Base-by-base conservation (phyloP, 1,140 invertebrate genomes). In the Drosophila simulans region DNA sequence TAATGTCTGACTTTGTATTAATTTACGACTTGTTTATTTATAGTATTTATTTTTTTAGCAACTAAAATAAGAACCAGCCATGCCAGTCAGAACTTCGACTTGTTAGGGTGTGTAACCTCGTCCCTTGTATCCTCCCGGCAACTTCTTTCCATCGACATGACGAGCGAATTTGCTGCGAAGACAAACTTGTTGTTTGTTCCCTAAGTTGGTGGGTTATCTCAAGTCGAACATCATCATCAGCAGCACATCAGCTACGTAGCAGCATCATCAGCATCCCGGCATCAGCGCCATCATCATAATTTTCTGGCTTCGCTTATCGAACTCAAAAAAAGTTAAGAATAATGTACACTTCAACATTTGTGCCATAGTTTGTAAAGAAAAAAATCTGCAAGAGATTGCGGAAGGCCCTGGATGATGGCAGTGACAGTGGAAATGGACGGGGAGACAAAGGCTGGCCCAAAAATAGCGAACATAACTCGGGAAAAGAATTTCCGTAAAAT, bases 271-370 rank as follows among this genome's bases (percentile, higher is more conserved):
- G 70, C 69, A 75, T 75, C 80, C 31, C 12, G 12, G 35, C 69
- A 54, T 42, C 52, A 43, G 39, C 60, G 69, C 31, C 71, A 77
- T 77, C 75, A 77, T 74, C 83, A 86, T 88, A 86, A 88, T 83
- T 88, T 62, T 72, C 57, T 88, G 57, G 56, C 46, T 58, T 31
- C 60, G 80, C 83, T 86, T 86, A 83, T 86, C 84, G 83, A 83
- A 88, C 56, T 68, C 83, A 77, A 76, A 62, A 52, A 79, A 86
- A 86, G 84, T 88, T 82, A 82, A 73, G 83, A 88, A 88, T 86
- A 83, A 88, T 86, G 75, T 79, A 72, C 75, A 88, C 83, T 88
- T 80, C 52, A 76, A 79, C 75, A 62, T 89, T 88, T 53, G 63
- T 8, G 54, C 56, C 83, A 88, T 79, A 88, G 82, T 86, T 85